Evolutionary conservation across 2,797 vertebrate genomes (phyloP), one percentile per base, ranked within the genome.

Genomic region (Chloroceryle amazona): DNA sequence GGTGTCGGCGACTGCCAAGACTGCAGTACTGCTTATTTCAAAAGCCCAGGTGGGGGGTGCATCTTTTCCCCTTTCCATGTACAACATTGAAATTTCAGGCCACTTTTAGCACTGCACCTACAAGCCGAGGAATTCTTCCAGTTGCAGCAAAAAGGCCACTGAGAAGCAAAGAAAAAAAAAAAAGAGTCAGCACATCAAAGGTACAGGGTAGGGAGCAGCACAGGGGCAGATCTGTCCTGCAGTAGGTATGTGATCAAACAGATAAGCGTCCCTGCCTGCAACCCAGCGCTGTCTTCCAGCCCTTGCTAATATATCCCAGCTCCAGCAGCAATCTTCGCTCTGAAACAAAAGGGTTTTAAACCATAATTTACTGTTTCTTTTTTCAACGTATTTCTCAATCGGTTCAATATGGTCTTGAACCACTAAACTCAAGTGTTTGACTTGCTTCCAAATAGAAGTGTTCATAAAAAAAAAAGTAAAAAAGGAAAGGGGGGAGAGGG

Each of bases 401-500:
- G 18, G 79, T 97, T 97, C 96, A 97, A 86, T 91, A 97, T 97
- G 96, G 95, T 78, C 88, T 81, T 1, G 18, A 88, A 87, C 86
- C 15, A 5, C 91, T 75, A 49, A 82, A 82, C 57, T 89, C 13
- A 84, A 96, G 83, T 4, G 81, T 63, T 96, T 95, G 95, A 97
- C 86, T 97, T 10, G 33, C 78, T 89, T 97, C 96, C 94, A 97
- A 95, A 95, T 55, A 5, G 16, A 95, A 96, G 62, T 11, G 17
- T 96, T 94, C 80, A 31, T 68, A 2, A 42, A 57, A 82, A 73
- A 11, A 8, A 20, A 31, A 16, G 23, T 23, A 42, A 39, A 41
- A 9, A 31, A 26, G 6, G 2, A 9, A 17, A 13, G 1, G 5
- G 4, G 0, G 1, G 23, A 23, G 14, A 3, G 14, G n/a, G 6